phyloP scores from a whole-genome alignment of 2,113 vertebrate species.

The Colossoma macropomum region DNA sequence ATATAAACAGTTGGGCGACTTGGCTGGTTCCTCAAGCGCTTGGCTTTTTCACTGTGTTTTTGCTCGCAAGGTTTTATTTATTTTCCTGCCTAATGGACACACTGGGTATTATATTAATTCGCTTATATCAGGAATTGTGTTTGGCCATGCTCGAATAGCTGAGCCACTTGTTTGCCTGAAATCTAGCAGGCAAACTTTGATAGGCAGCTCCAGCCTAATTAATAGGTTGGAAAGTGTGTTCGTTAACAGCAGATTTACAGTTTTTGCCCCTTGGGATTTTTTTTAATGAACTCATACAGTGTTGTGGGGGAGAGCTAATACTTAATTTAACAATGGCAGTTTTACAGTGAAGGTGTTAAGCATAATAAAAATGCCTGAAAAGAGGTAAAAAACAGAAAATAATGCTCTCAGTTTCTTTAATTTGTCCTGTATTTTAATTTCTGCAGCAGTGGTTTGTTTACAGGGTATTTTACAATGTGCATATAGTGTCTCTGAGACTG shows the following conservation, averaged over 20 bases:
- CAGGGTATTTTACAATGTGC: too few species aligned
- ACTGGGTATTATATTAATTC: conserved; percentile 32
- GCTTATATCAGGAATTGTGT: conserved; percentile 26
- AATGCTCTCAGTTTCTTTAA: not conserved
- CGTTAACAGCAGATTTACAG: conserved; percentile 22
- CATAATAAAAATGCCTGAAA: not conserved
- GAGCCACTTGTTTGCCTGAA: conserved; percentile 24
- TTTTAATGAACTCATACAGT: conserved; percentile 11
- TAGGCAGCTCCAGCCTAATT: conserved; percentile 34
- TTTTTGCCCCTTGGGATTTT: conserved; percentile 21
- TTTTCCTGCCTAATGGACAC: conserved; percentile 29
- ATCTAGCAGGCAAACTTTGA: not conserved
- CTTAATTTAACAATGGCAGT: not conserved
- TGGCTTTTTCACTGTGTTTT: not conserved
- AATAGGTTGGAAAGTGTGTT: not conserved
- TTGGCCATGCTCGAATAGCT: conserved; percentile 10
- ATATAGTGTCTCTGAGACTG: not conserved
- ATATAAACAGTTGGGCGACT: conserved; percentile 26
- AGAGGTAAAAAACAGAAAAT: too few species aligned
- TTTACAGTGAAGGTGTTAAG: not conserved
- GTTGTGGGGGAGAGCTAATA: not conserved
- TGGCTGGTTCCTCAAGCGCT: conserved; percentile 20
- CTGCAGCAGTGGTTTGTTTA: not conserved
- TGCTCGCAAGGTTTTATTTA: conserved; percentile 31
- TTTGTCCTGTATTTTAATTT: not conserved